Base-by-base conservation (phyloP, 1,140 invertebrate genomes). In the Metaphire vulgaris region DNA sequence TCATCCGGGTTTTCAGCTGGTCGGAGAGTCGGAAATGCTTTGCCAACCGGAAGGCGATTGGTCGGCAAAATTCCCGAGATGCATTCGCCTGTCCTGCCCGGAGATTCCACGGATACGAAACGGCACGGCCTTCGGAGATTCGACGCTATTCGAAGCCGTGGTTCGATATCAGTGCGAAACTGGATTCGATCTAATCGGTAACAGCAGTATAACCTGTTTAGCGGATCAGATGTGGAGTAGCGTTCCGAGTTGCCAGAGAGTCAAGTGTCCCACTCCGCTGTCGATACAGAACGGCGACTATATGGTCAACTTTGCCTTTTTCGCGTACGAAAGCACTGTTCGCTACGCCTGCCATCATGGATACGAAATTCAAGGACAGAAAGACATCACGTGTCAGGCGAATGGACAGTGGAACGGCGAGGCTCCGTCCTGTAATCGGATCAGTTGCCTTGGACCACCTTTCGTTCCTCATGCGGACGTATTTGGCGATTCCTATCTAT, bases 391-490 rank as follows among this genome's bases (percentile, higher is more conserved):
- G 81, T 93, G 91, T 87, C 85, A 92, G 76, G 90, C 90, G 80
- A 92, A 91, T 82, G 92, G 92, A 29, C 92, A 92, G 86, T 96
- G 93, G 93, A 93, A 92, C 0, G 92, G 91, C 77, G 89, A 91
- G 0, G 91, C 93, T 75, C 92, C 93, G 0, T 87, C 87, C 2
- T 97, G 95, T 86, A 90, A 90, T 85, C 90, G 93, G 94, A 74
- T 83, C 0, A 74, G 75, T 12, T 83, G 83, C 65, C 74, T 77
- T 15, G 74, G 80, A 12, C 74, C 79, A n/a, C 41, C 41, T 12
- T 56, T 56, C 21, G 41, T 56, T 56, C 41, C 41, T 12, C 41
- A 56, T 56, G 41, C 41, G 6, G 41, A 56, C 21, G 41, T 56
- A 6, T 12, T 56, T 56, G 41, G 41, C 41, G 41, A 56, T 21